A percentile compares a stretch with the other conserved stretches of the same genome.
These are phyloP conservation scores for Taurulus bubalis DNA, from an alignment of 2,113 vertebrate species.

Conservation along the genomic window DNA sequence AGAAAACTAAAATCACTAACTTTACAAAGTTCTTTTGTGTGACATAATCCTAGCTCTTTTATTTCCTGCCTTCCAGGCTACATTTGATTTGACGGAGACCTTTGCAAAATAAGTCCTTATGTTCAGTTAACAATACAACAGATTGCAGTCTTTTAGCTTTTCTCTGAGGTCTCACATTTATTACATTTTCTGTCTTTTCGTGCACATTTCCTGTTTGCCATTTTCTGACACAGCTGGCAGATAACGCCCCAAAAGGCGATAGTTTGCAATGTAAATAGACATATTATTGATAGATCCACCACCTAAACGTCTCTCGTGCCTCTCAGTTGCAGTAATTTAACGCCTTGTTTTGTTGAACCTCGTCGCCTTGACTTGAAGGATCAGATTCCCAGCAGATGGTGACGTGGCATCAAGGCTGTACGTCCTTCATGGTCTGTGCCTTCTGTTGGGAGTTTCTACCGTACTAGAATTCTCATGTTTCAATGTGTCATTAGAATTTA, in stretches of 20 bases:
- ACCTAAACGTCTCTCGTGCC: not conserved
- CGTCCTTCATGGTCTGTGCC: not conserved
- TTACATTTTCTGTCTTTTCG: slow-evolving; percentile 3
- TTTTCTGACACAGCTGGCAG: slow-evolving; percentile 28
- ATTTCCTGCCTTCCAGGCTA: not conserved
- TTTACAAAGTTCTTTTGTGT: not conserved
- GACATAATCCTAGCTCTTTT: not conserved
- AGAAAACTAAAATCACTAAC: not conserved
- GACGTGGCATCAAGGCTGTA: not conserved
- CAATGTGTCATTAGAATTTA: not conserved
- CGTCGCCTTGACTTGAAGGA: slow-evolving; percentile 6
- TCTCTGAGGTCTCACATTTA: not conserved
- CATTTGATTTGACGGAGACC: not conserved
- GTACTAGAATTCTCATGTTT: not conserved
- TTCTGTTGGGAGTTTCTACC: not conserved
- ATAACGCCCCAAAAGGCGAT: slow-evolving; percentile 6
- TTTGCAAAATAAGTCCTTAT: not conserved
- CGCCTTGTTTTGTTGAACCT: slow-evolving; percentile 9
- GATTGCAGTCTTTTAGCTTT: not conserved
- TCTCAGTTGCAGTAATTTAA: slow-evolving; percentile 10
- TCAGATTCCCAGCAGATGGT: slow-evolving; percentile 11
- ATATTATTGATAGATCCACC: slow-evolving; percentile 7
- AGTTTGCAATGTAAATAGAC: slow-evolving; percentile 36
- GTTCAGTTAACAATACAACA: not conserved
- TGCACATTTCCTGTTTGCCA: not conserved